Conservation (phyloP, 2,888 invertebrate species). For the Stenolophus ochropezus region DNA sequence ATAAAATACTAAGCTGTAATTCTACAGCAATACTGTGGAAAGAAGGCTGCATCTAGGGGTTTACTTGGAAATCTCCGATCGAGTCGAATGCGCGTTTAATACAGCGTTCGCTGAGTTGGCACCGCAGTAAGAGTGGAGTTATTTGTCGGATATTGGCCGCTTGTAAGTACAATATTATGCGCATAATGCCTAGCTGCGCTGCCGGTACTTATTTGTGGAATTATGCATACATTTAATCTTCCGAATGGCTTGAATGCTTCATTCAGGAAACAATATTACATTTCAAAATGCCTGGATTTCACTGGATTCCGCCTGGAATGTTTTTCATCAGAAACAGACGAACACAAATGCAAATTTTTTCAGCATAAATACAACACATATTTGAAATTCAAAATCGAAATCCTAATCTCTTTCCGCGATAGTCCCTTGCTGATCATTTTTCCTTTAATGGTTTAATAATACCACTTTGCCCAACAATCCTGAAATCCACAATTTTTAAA, state of each 20-base stretch:
- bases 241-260: constrained; percentile 33
- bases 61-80: constrained; percentile 4
- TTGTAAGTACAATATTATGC: constrained; percentile 34
- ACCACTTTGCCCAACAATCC: no score
- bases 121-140: constrained; percentile 12
- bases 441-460: neutral
- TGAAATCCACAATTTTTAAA: no score
- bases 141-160: constrained; percentile 18
- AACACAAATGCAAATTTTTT: neutral
- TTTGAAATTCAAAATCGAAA: neutral
- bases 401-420: neutral
- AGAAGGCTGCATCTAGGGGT: no score
- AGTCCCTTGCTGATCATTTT: neutral
- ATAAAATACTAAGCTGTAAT: no score
- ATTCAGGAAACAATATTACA: constrained; percentile 35
- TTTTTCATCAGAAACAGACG: neutral
- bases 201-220: constrained; percentile 23
- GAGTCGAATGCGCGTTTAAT: constrained; percentile 3
- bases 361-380: neutral
- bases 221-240: constrained; percentile 28
- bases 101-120: constrained; percentile 1
- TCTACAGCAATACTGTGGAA: no score
- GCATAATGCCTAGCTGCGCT: constrained; percentile 16
- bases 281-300: constrained; percentile 15
- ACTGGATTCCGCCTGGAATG: neutral